Evolutionary conservation across 30 jellyfish, hydroid and myxozoan genomes (phyloP).

Genomic region (Rhopilema esculentum): DNA sequence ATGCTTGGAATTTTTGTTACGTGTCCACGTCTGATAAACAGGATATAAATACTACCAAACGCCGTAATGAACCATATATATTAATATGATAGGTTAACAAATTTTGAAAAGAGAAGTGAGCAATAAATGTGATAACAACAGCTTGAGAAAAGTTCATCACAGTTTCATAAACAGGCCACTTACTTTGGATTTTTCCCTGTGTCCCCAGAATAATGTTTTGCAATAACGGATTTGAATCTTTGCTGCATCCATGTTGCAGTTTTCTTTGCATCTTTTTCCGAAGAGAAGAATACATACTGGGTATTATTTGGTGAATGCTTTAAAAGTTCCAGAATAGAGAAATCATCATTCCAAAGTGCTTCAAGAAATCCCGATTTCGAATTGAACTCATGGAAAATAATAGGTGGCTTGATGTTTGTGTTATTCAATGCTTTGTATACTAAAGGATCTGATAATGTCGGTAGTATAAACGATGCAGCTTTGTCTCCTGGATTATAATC

Average conservation of each 20-base stretch:
- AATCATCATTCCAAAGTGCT: slow-evolving; percentile 91
- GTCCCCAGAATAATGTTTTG: slow-evolving; percentile 52
- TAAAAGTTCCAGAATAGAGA: slow-evolving; percentile 79
- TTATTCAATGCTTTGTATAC: slow-evolving; percentile 86
- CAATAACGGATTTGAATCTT: slow-evolving; percentile 76
- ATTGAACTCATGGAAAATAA: slow-evolving; percentile 91
- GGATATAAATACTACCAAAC: too few species aligned
- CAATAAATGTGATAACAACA: too few species aligned
- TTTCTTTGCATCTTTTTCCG: slow-evolving; percentile 77
- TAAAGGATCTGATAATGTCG: slow-evolving; percentile 83
- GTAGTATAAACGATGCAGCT: slow-evolving; percentile 93
- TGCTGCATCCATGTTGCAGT: slow-evolving; percentile 94
- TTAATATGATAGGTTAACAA: too few species aligned
- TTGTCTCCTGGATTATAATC: slow-evolving; percentile 87
- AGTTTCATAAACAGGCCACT: not conserved
- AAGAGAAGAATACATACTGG: slow-evolving; percentile 87
- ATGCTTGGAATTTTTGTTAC: too few species aligned
- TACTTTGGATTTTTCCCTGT: slow-evolving; percentile 36
- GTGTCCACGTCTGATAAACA: too few species aligned
- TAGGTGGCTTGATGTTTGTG: slow-evolving; percentile 88
- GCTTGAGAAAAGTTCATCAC: not conserved
- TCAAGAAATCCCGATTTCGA: slow-evolving; percentile 93
- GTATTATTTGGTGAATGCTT: slow-evolving; percentile 89
- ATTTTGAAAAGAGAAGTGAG: too few species aligned
- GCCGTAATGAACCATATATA: too few species aligned